A percentile compares a stretch with the other conserved stretches of the same genome.
Conservation (phyloP, 2,888 invertebrate genomes). For the Mycogona germanica region DNA sequence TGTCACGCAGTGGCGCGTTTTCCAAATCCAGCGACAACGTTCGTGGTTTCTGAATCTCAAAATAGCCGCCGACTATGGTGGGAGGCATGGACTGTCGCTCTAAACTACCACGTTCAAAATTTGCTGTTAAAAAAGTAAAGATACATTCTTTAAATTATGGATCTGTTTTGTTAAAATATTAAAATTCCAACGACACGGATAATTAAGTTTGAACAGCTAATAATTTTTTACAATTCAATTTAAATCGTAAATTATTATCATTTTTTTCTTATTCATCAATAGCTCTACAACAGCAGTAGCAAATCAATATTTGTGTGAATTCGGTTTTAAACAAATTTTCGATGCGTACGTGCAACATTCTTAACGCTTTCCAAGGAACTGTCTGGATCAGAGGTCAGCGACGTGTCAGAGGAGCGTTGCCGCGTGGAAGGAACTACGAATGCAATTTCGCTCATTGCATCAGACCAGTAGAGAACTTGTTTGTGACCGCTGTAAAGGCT, state of each 20-base stretch:
- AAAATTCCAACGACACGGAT: not conserved
- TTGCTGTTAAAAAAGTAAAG: not conserved
- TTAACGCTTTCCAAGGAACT: slow-evolving; percentile 8
- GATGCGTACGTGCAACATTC: too few relatives aligned
- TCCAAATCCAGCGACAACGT: slow-evolving; percentile 32
- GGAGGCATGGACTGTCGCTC: slow-evolving; percentile 19
- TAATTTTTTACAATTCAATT: too few relatives aligned
- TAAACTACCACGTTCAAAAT: slow-evolving; percentile 16
- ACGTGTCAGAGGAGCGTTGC: not conserved
- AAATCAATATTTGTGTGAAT: too few relatives aligned
- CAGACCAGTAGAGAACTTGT: slow-evolving; percentile 88
- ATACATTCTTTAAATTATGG: slow-evolving; percentile 2
- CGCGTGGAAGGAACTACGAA: slow-evolving; percentile 68
- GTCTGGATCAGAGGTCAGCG: slow-evolving; percentile 9
- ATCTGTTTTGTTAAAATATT: not conserved
- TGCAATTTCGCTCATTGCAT: slow-evolving; percentile 85
- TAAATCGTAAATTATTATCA: too few relatives aligned
- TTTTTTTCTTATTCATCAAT: too few relatives aligned
- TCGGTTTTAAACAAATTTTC: not conserved
- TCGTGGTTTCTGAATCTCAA: slow-evolving; percentile 25
- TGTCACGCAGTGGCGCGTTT: slow-evolving; percentile 23
- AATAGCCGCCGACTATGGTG: slow-evolving; percentile 1
- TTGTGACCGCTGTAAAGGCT: slow-evolving; percentile 64
- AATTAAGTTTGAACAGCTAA: too few relatives aligned
- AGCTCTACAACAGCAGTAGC: too few relatives aligned